These are phyloP conservation scores for Diadophis punctatus DNA, from an alignment of 2,113 vertebrate species.

Conservation along the genomic window DNA sequence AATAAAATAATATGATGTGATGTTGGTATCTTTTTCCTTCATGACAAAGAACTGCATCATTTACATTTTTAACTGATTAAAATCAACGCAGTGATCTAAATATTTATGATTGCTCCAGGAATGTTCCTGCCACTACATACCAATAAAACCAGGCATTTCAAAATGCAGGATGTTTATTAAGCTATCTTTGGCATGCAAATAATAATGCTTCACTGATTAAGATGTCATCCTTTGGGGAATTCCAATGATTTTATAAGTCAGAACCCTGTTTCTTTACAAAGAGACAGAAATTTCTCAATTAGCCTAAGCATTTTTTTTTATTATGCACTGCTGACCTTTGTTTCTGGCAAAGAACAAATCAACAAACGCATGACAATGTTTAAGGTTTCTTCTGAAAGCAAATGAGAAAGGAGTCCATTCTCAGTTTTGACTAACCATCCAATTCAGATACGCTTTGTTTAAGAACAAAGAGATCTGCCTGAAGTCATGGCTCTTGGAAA, in stretches of 20 bases:
- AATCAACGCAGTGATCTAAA: conserved; percentile 28
- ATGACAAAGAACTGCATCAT: conserved; percentile 28
- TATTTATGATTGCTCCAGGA: conserved; percentile 41
- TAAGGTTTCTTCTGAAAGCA: not conserved
- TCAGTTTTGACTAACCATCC: not conserved
- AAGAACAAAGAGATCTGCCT: not conserved
- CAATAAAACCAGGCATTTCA: not conserved
- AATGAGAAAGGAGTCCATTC: not conserved
- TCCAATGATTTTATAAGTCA: conserved; percentile 1
- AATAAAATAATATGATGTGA: conserved; percentile 18
- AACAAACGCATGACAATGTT: not conserved
- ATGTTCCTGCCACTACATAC: conserved; percentile 9
- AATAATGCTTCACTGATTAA: not conserved
- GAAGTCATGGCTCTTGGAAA: not conserved
- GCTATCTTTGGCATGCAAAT: conserved; percentile 24
- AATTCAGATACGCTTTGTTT: not conserved
- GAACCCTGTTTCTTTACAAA: not conserved
- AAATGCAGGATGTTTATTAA: conserved; percentile 29
- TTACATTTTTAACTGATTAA: conserved; percentile 36
- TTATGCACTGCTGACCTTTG: conserved; percentile 19
- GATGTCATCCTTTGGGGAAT: not conserved
- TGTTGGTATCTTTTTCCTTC: not conserved
- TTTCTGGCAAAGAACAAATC: not conserved
- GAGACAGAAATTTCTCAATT: not conserved
- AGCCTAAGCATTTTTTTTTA: not conserved